Conservation (phyloP, 1,140 invertebrate species). For the Heliconius nattereri region DNA sequence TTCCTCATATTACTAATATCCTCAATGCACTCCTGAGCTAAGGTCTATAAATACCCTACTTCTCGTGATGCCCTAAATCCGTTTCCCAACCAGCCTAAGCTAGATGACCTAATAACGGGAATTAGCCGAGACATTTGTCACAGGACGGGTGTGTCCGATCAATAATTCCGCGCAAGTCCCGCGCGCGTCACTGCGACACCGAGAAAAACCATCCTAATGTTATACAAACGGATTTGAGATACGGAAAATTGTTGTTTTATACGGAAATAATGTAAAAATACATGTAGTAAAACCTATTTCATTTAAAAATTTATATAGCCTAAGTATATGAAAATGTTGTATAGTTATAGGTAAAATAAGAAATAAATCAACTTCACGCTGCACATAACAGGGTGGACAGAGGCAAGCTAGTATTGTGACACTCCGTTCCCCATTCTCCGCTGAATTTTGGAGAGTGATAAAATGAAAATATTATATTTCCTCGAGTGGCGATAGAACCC, state of each 20-base stretch:
- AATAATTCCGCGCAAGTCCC: constrained; percentile 28
- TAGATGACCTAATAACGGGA: constrained; percentile 28
- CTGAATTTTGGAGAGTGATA: too few relatives aligned
- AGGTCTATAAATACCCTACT: neutral
- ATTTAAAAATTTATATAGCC: neutral
- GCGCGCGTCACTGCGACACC: constrained; percentile 23
- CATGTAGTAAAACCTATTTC: neutral
- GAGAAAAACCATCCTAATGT: constrained; percentile 19
- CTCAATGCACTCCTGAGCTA: neutral
- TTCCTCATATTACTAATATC: neutral
- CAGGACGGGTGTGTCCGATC: constrained; percentile 26
- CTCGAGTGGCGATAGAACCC: too few relatives aligned
- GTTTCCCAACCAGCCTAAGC: neutral
- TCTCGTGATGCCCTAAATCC: neutral
- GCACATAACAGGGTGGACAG: too few relatives aligned
- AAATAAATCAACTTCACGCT: too few relatives aligned
- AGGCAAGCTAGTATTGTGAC: too few relatives aligned
- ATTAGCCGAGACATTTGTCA: constrained; percentile 32
- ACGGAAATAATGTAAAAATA: neutral
- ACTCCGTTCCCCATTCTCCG: too few relatives aligned
- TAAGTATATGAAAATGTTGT: neutral
- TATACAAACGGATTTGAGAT: constrained; percentile 10
- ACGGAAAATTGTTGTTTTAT: neutral
- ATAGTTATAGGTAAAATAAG: too few relatives aligned
- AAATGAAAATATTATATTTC: too few relatives aligned